Evolutionary conservation across 2,113 vertebrate genomes (phyloP), one percentile per base, ranked within the genome.

Genomic region (Centropus unirufus): DNA sequence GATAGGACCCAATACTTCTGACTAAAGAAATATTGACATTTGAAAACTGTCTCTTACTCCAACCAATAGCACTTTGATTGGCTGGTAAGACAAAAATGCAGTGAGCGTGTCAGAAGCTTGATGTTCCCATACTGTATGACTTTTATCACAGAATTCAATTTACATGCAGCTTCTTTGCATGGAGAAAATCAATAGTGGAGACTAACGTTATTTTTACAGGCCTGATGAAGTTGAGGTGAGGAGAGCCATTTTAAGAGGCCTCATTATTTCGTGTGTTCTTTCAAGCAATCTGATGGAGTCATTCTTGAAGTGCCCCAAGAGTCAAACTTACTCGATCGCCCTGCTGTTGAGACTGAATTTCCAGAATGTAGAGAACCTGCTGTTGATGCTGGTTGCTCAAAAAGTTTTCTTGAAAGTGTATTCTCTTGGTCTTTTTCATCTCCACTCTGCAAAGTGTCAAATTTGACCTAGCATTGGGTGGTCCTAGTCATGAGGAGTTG

Each of bases 301-400:
- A 96, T 94, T 67, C 55, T 85, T 88, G 67, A 90, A 90, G 47
- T 96, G 67, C 42, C 92, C 68, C 94, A 87, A 74, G 90, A 90
- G 92, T 32, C 64, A 59, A 74, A 40, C 76, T 34, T 93, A 34
- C 44, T 90, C 94, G 93, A 90, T 83, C 87, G 80, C 20, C 40
- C 18, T 88, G 34, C 75, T 90, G 49, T 75, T 95, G 70, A 92
- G 57, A 64, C 21, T 63, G 70, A 88, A 93, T 88, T 89, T 52
- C 63, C 47, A n/a, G 47, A 68, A 72, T 58, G 30, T 26, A 77
- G 32, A 68, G 69, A 63, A 57, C 34, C 42, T 78, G n/a, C 11
- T 81, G 55, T 74, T 73, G 27, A 49, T 79, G 30, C 12, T 42
- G 10, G 83, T 95, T 70, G 32, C 76, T 70, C 1, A 1, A 77